Percentiles rank a stretch among this genome's conserved stretches.
Evolutionary conservation across 2,888 invertebrate species (phyloP).

Genomic region (Drosophila suboccidentalis): DNA sequence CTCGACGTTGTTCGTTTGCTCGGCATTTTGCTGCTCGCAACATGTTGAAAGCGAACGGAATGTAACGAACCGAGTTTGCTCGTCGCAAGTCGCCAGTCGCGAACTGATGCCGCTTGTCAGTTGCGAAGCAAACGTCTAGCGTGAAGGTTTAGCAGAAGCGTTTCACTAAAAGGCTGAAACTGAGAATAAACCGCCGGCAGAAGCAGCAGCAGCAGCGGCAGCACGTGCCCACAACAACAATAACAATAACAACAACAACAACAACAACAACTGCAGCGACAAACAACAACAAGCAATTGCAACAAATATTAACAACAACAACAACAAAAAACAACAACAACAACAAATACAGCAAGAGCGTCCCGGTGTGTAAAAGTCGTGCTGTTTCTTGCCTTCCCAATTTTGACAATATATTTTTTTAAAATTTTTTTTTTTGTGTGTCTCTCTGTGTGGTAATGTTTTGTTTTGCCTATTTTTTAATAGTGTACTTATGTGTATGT

Average conservation of each 20-base stretch:
- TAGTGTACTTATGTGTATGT: constrained; percentile 39
- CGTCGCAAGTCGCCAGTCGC: constrained; percentile 41
- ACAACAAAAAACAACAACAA: constrained; percentile 6
- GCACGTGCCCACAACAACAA: constrained; percentile 47
- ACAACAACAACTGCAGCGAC: constrained; percentile 8
- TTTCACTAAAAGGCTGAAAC: background rate
- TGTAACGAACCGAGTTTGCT: constrained; percentile 37
- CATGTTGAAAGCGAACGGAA: constrained; percentile 59
- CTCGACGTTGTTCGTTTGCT: constrained; percentile 4
- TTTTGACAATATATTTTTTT: constrained; percentile 36
- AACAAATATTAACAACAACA: constrained; percentile 22
- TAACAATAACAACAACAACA: constrained; percentile 17
- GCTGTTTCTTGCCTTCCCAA: constrained; percentile 26
- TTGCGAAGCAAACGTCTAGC: constrained; percentile 78
- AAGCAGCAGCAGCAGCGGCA: constrained; percentile 38
- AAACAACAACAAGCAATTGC: constrained; percentile 16
- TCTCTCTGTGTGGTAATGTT: constrained; percentile 2
- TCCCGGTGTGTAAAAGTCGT: constrained; percentile 38
- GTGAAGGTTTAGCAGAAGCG: constrained; percentile 68
- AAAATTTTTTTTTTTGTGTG: constrained; percentile 13
- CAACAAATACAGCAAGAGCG: constrained; percentile 16
- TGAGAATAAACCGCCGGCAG: constrained; percentile 32
- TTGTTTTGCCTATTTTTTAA: constrained; percentile 39
- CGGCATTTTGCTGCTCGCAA: constrained; percentile 42
- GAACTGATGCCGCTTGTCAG: constrained; percentile 61